Evolutionary conservation across 1,140 invertebrate species (phyloP), one percentile per base, ranked within the genome.

Genomic region (Ostrea edulis): DNA sequence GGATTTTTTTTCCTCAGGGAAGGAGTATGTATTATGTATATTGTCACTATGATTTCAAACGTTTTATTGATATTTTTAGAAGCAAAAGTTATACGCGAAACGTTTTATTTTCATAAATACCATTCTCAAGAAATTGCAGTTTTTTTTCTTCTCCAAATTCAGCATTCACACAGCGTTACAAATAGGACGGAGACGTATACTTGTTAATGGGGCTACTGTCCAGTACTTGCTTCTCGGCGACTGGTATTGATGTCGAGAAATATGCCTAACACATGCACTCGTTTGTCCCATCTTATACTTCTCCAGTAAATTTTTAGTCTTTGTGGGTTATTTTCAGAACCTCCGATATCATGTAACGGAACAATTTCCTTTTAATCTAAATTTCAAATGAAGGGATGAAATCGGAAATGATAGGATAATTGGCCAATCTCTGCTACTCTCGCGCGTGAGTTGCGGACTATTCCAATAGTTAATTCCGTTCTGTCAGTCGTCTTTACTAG

Each of bases 371-470:
- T 77, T 77, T 25, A 25, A 77, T 77, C 68, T 77, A 25, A 77
- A 77, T 77, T 77, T 77, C 68, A 77, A 77, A 77, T 77, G 68
- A 77, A 77, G 68, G 68, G 68, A 77, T 77, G 29, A 77, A 77
- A 77, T 35, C 68, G 68, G 68, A 77, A 77, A 77, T 77, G 68
- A 77, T 77, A 77, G 68, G 68, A 77, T 77, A 77, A 77, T 77
- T 77, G 29, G 25, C 68, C 68, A 77, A 77, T 77, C 68, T 77
- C 68, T 77, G 68, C 68, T 29, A 77, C 68, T 77, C 68, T 77
- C 68, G 68, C 68, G 68, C 68, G 68, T 77, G 68, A 77, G 68
- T 77, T 77, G 68, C 68, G 25, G 68, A 29, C 68, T 25, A 77
- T 77, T 77, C 68, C 68, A 77, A 77, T 77, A 77, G 8, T 77